Evolutionary conservation across 2,888 invertebrate genomes (phyloP).

Genomic region (Calameuta filiformis): DNA sequence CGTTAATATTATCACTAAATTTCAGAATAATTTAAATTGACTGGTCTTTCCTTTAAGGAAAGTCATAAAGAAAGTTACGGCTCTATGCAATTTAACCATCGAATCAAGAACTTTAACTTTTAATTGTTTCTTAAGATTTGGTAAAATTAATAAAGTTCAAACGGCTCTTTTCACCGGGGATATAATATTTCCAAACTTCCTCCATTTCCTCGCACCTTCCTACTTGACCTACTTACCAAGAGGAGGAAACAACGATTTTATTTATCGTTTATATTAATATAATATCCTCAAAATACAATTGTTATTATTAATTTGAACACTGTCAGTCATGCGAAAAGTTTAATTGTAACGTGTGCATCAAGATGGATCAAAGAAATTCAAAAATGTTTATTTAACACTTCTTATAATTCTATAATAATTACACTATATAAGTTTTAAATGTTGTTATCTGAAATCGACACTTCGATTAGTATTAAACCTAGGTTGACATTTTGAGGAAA

Average conservation of each 20-base stretch:
- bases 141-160: constrained; percentile 6
- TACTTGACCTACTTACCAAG: neutral
- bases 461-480: neutral
- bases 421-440: neutral
- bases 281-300: neutral
- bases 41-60: neutral
- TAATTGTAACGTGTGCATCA: no score
- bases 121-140: neutral
- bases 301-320: neutral
- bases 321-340: no score
- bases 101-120: constrained; percentile 1
- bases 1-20: neutral
- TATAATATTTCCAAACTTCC: neutral
- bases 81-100: neutral
- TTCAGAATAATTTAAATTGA: neutral
- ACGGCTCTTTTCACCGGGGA: neutral
- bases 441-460: neutral
- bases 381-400: neutral
- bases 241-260: neutral
- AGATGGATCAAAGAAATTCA: neutral
- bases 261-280: neutral
- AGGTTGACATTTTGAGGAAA: neutral
- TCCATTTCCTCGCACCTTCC: neutral
- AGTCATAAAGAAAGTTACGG: neutral
- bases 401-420: neutral